Conservation (phyloP, 2,113 vertebrate genomes). For the Trachemys scripta region DNA sequence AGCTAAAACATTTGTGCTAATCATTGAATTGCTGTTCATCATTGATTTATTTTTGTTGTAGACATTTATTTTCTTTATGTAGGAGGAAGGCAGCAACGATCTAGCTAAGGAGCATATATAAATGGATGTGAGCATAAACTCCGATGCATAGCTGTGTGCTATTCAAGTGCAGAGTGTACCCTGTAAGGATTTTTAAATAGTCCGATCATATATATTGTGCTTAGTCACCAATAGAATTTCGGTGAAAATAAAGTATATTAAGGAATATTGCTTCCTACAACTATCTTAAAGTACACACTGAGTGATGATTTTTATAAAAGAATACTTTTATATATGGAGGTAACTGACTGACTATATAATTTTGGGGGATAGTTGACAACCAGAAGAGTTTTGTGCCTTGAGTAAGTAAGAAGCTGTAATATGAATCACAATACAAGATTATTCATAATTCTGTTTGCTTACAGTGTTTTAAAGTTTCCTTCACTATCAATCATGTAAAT, state of each 20-base stretch:
- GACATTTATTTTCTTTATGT: neutral
- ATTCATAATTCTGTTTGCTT: neutral
- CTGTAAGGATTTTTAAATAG: neutral
- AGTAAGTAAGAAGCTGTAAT: neutral
- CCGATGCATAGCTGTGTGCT: neutral
- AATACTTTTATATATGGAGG: neutral
- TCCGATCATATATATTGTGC: neutral
- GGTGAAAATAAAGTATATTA: neutral
- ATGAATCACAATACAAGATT: neutral
- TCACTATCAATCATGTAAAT: neutral
- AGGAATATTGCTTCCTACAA: neutral
- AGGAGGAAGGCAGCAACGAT: neutral
- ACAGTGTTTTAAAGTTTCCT: neutral
- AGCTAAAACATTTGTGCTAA: neutral
- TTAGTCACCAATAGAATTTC: neutral
- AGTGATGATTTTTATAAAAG: neutral
- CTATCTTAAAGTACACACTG: neutral
- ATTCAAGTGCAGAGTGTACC: neutral
- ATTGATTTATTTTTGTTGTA: neutral
- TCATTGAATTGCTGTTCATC: neutral
- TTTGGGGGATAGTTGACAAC: fast-evolving
- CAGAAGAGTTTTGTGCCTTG: neutral
- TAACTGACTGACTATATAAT: neutral
- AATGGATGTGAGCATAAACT: neutral
- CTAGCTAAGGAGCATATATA: neutral